These are phyloP conservation scores for Aporophyla nigra DNA, from an alignment of 2,888 invertebrate genomes.

Conservation along the genomic window DNA sequence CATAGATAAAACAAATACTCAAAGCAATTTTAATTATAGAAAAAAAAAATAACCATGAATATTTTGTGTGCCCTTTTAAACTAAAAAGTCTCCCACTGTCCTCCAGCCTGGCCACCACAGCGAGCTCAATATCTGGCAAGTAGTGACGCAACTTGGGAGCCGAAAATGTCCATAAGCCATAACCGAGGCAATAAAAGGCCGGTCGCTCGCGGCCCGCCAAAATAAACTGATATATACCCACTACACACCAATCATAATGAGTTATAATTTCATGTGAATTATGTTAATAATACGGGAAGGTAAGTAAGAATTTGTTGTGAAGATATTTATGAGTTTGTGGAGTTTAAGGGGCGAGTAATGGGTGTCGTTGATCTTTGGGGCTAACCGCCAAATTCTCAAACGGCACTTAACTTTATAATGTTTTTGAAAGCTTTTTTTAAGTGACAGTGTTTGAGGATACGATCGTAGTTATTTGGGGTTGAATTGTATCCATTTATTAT, in stretches of 20 bases:
- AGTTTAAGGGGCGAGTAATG: slow-evolving; percentile 36
- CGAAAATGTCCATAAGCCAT: slow-evolving; percentile 74
- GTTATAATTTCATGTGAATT: slow-evolving; percentile 62
- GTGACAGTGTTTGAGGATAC: not conserved
- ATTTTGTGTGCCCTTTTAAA: too few species aligned
- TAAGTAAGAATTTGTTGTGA: slow-evolving; percentile 62
- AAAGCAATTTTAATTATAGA: too few species aligned
- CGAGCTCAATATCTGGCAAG: slow-evolving; percentile 65
- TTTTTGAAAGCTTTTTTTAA: not conserved
- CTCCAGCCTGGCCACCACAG: slow-evolving; percentile 34
- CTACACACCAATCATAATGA: slow-evolving; percentile 65
- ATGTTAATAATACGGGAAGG: slow-evolving; percentile 58
- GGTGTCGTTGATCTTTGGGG: slow-evolving; percentile 46
- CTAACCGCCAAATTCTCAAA: slow-evolving; percentile 27
- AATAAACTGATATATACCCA: slow-evolving; percentile 67
- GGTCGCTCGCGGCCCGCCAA: slow-evolving; percentile 60
- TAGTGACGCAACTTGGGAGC: slow-evolving; percentile 64
- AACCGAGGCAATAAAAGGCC: slow-evolving; percentile 75
- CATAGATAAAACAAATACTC: too few species aligned
- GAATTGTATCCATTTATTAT: not conserved
- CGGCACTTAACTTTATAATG: slow-evolving; percentile 17
- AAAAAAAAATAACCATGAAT: too few species aligned
- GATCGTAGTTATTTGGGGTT: not conserved
- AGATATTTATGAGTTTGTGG: slow-evolving; percentile 56
- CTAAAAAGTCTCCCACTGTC: not conserved